Percentiles rank a stretch among this genome's conserved stretches.
Conservation (phyloP, 2,888 invertebrate genomes). For the Euspilapteryx auroguttella region DNA sequence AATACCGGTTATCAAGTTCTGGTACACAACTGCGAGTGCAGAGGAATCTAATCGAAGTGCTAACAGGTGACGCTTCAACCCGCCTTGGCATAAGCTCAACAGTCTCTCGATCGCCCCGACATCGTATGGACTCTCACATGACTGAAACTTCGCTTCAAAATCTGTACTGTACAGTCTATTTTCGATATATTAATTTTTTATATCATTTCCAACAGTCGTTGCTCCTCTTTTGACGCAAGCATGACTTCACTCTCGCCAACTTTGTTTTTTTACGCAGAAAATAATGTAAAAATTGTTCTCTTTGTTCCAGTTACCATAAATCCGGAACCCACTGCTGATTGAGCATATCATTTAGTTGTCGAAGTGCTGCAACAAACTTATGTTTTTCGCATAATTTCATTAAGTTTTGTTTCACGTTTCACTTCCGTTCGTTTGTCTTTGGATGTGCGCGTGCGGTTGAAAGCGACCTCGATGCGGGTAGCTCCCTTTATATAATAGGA, state of each 20-base stretch:
- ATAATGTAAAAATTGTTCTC: conserved; percentile 16
- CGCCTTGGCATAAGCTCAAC: conserved; percentile 36
- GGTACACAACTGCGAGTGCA: conserved; percentile 17
- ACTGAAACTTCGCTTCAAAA: conserved; percentile 31
- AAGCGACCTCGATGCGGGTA: conserved; percentile 53
- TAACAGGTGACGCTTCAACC: conserved; percentile 26
- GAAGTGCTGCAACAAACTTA: conserved; percentile 28
- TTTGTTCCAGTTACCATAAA: conserved; percentile 55
- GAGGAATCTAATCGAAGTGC: conserved; percentile 13
- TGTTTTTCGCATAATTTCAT: conserved; percentile 42
- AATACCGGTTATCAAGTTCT: conserved; percentile 29
- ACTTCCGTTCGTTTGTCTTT: conserved; percentile 38
- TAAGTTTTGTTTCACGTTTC: conserved; percentile 46
- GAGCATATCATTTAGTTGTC: conserved; percentile 42
- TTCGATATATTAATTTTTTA: conserved; percentile 39
- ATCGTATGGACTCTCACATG: conserved; percentile 33
- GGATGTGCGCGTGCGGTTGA: conserved; percentile 52
- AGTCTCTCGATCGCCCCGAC: conserved; percentile 22
- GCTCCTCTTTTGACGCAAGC: conserved; percentile 33
- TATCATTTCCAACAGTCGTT: conserved; percentile 22
- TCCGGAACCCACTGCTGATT: conserved; percentile 27
- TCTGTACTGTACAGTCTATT: conserved; percentile 29
- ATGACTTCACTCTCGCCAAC: too few species aligned
- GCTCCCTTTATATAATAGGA: conserved; percentile 52
- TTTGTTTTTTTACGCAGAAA: too few species aligned